phyloP scores from a whole-genome alignment of 2,113 vertebrate species.

The Proteles cristata region DNA sequence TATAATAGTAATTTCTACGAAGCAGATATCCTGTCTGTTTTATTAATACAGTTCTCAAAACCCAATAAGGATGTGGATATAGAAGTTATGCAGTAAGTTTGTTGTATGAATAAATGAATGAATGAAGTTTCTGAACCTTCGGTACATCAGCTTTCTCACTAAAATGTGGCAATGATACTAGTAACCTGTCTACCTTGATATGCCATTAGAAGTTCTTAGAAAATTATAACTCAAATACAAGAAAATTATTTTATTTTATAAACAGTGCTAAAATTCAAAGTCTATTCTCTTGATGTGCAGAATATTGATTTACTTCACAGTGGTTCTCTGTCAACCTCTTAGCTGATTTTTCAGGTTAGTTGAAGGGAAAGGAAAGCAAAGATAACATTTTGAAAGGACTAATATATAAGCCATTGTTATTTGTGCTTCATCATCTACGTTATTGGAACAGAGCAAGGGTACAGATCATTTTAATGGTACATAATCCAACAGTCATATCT shows the following conservation, averaged over 20 bases:
- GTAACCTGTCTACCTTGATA: neutral
- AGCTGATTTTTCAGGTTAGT: neutral
- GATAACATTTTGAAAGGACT: constrained; percentile 25
- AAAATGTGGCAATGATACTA: neutral
- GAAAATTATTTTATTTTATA: constrained; percentile 53
- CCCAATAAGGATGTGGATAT: neutral
- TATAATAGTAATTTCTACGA: neutral
- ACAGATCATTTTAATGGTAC: neutral
- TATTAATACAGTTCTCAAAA: neutral
- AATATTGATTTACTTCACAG: neutral
- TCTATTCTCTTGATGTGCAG: neutral
- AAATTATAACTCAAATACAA: neutral
- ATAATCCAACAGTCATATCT: neutral
- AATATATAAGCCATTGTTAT: neutral
- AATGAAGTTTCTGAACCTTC: neutral
- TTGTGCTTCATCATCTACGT: neutral
- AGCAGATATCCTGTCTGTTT: neutral
- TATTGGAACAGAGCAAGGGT: constrained; percentile 29
- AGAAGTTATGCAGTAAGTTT: neutral
- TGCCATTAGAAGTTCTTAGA: neutral
- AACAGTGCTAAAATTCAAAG: neutral
- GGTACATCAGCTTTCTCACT: neutral
- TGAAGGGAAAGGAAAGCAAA: neutral
- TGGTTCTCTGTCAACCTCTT: neutral
- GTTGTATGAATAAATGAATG: neutral